Conservation (phyloP, 2,113 vertebrate species). For the Orthonyx spaldingii region DNA sequence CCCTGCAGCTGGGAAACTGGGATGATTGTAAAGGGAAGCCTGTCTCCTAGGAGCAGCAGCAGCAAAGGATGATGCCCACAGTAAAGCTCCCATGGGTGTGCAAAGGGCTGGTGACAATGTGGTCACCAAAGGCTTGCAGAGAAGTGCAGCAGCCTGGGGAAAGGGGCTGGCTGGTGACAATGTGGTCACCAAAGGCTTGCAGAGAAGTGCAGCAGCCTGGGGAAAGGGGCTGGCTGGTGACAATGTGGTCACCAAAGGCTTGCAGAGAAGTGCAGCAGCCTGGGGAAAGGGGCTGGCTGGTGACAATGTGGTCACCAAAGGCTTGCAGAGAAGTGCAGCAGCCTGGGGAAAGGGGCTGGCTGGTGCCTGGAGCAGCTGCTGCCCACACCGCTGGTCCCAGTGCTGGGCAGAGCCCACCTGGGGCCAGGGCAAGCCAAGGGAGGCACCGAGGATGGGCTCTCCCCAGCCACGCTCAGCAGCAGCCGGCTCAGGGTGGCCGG, state of each 20-base stretch:
- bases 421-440: background rate
- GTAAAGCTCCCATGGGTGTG: background rate
- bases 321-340: background rate
- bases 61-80: fast-evolving
- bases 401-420: background rate
- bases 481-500: fast-evolving
- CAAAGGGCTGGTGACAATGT: background rate
- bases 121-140: background rate
- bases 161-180: background rate
- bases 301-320: background rate
- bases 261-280: background rate
- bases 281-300: background rate
- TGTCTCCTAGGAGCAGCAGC: background rate
- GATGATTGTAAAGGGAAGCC: background rate
- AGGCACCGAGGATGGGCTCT: background rate
- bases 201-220: background rate
- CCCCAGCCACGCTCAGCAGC: fast-evolving
- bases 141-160: background rate
- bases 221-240: background rate
- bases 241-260: background rate
- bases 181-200: background rate
- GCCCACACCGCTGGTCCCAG: fast-evolving
- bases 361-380: background rate
- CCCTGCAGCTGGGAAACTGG: background rate
- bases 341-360: background rate